phyloP scores from a whole-genome alignment of 2,797 vertebrate species.

The Hydrocynus forskahlii region DNA sequence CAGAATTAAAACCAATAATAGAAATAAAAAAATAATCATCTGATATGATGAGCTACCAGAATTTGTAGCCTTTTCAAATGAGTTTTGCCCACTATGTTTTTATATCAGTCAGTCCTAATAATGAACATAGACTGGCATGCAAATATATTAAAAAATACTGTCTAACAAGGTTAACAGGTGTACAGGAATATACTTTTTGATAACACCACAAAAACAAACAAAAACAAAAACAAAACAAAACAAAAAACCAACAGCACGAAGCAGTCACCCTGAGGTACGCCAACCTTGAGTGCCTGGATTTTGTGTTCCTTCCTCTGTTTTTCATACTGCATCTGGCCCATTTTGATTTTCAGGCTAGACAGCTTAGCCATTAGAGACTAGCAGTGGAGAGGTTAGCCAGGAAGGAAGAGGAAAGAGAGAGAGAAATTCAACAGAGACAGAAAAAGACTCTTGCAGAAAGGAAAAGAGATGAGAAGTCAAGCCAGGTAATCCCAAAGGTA shows the following conservation, averaged over 20 bases:
- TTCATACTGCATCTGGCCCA: conserved; percentile 98
- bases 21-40: no score
- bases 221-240: conserved; percentile 64
- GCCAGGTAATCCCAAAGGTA: conserved; percentile 8
- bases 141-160: no score
- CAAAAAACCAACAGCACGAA: conserved; percentile 66
- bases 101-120: background rate
- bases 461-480: conserved; percentile 28
- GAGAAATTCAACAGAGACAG: conserved; percentile 63
- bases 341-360: conserved; percentile 99
- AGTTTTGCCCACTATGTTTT: no score
- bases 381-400: conserved; percentile 79
- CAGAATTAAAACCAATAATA: no score
- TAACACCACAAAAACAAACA: conserved; percentile 52
- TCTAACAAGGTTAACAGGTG: background rate
- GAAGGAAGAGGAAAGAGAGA: conserved; percentile 71
- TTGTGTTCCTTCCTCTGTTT: conserved; percentile 95
- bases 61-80: no score
- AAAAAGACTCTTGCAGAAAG: conserved; percentile 55
- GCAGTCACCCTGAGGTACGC: conserved; percentile 73
- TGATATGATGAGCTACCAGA: no score
- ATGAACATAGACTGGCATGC: background rate
- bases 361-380: conserved; percentile 98
- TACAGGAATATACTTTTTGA: no score
- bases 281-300: conserved; percentile 90